phyloP scores from a whole-genome alignment of 1,140 invertebrate genomes.

The Drosophila malerkotliana region DNA sequence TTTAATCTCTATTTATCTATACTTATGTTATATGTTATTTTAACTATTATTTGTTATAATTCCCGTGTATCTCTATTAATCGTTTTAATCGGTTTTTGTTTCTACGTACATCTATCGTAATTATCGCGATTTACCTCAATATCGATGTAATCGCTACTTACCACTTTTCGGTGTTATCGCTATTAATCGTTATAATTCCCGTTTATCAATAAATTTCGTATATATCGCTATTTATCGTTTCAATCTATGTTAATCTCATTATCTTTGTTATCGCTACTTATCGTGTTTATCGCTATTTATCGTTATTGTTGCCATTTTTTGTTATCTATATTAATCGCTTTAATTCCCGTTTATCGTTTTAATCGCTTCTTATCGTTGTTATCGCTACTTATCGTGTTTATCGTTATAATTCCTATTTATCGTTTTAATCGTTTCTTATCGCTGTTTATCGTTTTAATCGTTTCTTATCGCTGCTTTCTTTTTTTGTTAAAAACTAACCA shows the following conservation, averaged over 20 bases:
- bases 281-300: slow-evolving; percentile 12
- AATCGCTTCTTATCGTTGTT: slow-evolving; percentile 1
- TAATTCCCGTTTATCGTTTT: slow-evolving; percentile 9
- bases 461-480: slow-evolving; percentile 28
- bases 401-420: slow-evolving; percentile 3
- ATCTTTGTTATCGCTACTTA: neutral
- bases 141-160: too few relatives aligned
- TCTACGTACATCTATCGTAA: too few relatives aligned
- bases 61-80: too few relatives aligned
- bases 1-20: too few relatives aligned
- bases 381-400: slow-evolving; percentile 2
- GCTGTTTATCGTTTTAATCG: slow-evolving; percentile 13
- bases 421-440: slow-evolving; percentile 9
- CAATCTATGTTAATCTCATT: too few relatives aligned
- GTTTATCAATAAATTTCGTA: neutral
- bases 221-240: slow-evolving; percentile 1
- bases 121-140: too few relatives aligned
- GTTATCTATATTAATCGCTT: neutral
- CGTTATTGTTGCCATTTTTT: neutral
- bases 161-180: neutral
- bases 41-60: too few relatives aligned
- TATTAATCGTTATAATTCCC: neutral
- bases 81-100: too few relatives aligned
- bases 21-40: too few relatives aligned
- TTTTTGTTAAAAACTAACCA: slow-evolving; percentile 31